Evolutionary conservation across 35 echinoderm and acorn worm species (phyloP).

Genomic region (Apostichopus japonicus): DNA sequence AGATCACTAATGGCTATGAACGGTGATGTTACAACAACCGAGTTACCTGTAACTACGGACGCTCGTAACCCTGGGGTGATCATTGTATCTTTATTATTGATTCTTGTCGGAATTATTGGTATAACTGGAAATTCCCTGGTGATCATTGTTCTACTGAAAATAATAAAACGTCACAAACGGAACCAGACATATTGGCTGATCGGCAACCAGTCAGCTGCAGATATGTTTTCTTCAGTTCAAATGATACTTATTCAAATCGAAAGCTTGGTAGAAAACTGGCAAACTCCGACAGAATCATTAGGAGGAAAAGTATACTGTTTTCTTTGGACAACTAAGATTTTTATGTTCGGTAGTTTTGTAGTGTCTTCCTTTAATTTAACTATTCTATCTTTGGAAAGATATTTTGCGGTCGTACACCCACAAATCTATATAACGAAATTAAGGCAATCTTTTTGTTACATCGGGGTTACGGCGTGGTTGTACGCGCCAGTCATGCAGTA

Average conservation of each 20-base stretch:
- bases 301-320: conserved; percentile 62
- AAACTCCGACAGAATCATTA: neutral
- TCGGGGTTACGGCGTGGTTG: conserved; percentile 61
- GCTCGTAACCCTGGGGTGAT: neutral
- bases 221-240: conserved; percentile 54
- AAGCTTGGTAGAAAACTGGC: neutral
- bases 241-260: conserved; percentile 46
- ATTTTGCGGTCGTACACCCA: conserved; percentile 75
- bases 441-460: conserved; percentile 10
- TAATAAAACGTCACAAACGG: conserved; percentile 33
- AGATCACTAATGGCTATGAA: too few relatives aligned
- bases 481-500: conserved; percentile 60
- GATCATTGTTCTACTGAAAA: conserved; percentile 12
- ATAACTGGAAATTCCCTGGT: conserved; percentile 41
- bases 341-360: conserved; percentile 66
- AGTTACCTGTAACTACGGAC: neutral
- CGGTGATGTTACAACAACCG: too few relatives aligned
- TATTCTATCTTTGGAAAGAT: conserved; percentile 71
- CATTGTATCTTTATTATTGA: neutral
- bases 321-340: conserved; percentile 63
- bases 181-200: conserved; percentile 70
- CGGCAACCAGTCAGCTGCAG: conserved; percentile 55
- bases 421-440: conserved; percentile 49
- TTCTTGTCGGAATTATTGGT: conserved; percentile 20
- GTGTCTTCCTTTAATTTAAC: conserved; percentile 76